These are phyloP conservation scores for Sialia sialis DNA, from an alignment of 2,113 vertebrate species.

Conservation along the genomic window DNA sequence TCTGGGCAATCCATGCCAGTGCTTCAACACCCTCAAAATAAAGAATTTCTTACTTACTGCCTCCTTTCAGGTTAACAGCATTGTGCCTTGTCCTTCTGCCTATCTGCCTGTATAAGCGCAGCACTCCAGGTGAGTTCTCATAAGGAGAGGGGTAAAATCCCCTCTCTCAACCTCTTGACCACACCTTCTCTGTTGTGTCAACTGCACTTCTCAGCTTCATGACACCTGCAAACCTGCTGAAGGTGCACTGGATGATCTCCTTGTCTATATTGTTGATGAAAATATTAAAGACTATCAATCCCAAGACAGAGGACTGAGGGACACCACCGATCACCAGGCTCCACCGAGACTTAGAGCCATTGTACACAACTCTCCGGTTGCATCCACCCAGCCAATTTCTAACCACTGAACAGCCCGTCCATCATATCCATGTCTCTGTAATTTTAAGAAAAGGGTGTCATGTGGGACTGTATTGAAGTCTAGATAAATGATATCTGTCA, in stretches of 20 bases:
- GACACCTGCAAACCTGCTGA: neutral
- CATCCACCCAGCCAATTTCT: accelerated
- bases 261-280: neutral
- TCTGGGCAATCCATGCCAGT: neutral
- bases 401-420: neutral
- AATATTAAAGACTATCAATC: neutral
- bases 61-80: neutral
- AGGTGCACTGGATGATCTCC: neutral
- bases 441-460: neutral
- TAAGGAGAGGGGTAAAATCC: neutral
- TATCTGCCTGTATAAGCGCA: neutral
- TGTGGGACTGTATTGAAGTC: neutral
- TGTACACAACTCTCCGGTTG: no score
- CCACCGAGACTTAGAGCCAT: neutral
- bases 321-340: neutral
- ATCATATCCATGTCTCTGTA: neutral
- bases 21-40: neutral
- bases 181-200: neutral
- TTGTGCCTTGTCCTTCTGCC: neutral
- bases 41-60: neutral
- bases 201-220: neutral
- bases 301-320: neutral
- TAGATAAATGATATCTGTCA: neutral
- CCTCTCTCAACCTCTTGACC: accelerated
- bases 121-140: neutral